A percentile compares a stretch with the other conserved stretches of the same genome.
phyloP scores from a whole-genome alignment of 2,113 vertebrate species.

The Eupsittula cactorum region DNA sequence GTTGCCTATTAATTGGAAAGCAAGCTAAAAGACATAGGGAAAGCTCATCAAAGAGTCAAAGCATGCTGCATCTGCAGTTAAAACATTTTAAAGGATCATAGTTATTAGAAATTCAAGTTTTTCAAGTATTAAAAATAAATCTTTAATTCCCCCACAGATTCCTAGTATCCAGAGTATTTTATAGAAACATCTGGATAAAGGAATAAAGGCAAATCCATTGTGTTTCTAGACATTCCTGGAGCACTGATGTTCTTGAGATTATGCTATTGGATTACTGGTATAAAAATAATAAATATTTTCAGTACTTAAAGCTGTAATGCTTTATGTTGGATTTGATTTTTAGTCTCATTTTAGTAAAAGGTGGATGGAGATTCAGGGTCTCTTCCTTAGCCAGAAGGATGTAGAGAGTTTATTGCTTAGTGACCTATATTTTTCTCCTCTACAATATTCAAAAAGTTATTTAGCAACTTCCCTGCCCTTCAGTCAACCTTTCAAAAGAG shows the following conservation, averaged over 20 bases:
- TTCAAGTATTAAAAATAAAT: constrained; percentile 79
- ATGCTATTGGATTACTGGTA: constrained; percentile 80
- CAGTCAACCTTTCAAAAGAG: constrained; percentile 63
- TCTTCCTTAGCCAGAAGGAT: constrained; percentile 70
- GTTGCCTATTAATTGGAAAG: neutral
- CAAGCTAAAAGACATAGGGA: neutral
- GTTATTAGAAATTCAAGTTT: constrained; percentile 76
- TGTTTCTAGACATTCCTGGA: constrained; percentile 75
- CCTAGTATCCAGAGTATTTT: constrained; percentile 69
- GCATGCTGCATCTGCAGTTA: constrained; percentile 59
- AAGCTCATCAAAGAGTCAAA: constrained; percentile 46
- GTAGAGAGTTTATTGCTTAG: constrained; percentile 72
- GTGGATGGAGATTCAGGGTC: constrained; percentile 73
- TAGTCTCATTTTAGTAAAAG: constrained; percentile 82
- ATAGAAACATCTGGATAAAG: constrained; percentile 79
- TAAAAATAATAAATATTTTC: constrained; percentile 83
- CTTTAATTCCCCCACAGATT: constrained; percentile 77
- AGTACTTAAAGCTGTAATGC: constrained; percentile 80
- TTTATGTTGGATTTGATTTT: constrained; percentile 80
- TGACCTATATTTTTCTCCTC: constrained; percentile 75
- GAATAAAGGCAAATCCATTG: constrained; percentile 74
- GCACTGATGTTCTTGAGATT: constrained; percentile 78
- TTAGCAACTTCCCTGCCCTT: constrained; percentile 60
- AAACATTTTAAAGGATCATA: constrained; percentile 69
- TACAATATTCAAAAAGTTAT: constrained; percentile 72